Conservation (phyloP, 2,797 vertebrate species). For the Spinus pinus region DNA sequence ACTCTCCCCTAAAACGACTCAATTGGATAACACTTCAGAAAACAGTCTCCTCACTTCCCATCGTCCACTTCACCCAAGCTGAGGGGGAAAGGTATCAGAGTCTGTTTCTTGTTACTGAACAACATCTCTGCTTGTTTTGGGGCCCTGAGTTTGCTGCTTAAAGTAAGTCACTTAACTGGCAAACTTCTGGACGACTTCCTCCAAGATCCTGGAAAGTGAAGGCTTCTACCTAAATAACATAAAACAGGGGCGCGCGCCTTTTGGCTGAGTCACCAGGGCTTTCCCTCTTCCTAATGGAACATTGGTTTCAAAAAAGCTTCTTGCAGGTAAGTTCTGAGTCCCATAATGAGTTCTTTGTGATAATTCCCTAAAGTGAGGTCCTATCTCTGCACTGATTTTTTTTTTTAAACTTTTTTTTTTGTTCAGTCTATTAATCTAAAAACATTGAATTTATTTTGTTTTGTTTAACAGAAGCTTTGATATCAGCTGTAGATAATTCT, state of each 20-base stretch:
- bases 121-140: conserved; percentile 83
- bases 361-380: conserved; percentile 69
- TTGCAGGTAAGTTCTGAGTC: conserved; percentile 82
- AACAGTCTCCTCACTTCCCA: conserved; percentile 67
- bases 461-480: conserved; percentile 82
- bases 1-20: conserved; percentile 64
- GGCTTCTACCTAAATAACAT: conserved; percentile 80
- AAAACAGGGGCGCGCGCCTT: conserved; percentile 82
- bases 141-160: conserved; percentile 82
- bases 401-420: conserved; percentile 40
- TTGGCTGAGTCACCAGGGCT: conserved; percentile 84
- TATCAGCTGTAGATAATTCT: conserved; percentile 80
- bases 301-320: conserved; percentile 81
- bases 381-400: conserved; percentile 71
- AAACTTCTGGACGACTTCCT: conserved; percentile 81
- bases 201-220: conserved; percentile 83
- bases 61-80: conserved; percentile 65
- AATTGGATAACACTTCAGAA: conserved; percentile 78
- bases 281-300: conserved; percentile 82
- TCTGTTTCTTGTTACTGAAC: conserved; percentile 99
- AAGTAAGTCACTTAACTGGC: conserved; percentile 76
- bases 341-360: conserved; percentile 67
- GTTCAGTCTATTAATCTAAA: conserved; percentile 77
- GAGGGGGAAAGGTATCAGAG: conserved; percentile 77
- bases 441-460: conserved; percentile 80